These are phyloP conservation scores for Quiscalus mexicanus DNA, from an alignment of 2,113 vertebrate species.

Conservation along the genomic window DNA sequence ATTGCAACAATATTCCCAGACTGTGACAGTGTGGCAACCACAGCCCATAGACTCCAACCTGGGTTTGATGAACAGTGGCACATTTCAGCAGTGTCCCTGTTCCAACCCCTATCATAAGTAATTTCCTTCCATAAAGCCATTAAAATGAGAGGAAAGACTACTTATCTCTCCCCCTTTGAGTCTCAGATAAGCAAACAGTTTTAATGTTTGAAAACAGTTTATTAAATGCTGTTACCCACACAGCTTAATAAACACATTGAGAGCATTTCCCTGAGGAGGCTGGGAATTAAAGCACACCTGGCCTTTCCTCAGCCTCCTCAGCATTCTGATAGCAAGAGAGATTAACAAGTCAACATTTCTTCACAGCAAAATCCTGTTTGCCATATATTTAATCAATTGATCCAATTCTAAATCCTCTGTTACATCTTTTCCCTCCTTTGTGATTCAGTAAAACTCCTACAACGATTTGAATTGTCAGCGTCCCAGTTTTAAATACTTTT, in stretches of 20 bases:
- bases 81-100: background rate
- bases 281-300: conserved; percentile 42
- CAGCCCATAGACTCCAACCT: background rate
- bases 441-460: background rate
- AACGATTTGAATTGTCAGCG: background rate
- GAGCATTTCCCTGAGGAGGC: background rate
- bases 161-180: background rate
- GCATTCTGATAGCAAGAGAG: background rate
- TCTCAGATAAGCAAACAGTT: conserved; percentile 8
- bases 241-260: conserved; percentile 43
- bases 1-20: background rate
- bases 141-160: background rate
- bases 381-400: background rate
- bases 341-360: conserved; percentile 30
- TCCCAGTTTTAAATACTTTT: background rate
- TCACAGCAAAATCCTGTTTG: conserved; percentile 30
- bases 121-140: background rate
- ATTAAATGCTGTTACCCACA: conserved; percentile 62
- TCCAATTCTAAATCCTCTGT: conserved; percentile 16
- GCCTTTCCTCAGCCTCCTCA: background rate
- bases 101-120: background rate
- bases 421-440: background rate
- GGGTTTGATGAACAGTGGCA: background rate
- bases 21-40: background rate
- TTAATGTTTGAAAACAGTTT: conserved; percentile 34